These are phyloP conservation scores for Plagiodera versicolora DNA, from an alignment of 2,888 invertebrate genomes.

Conservation along the genomic window DNA sequence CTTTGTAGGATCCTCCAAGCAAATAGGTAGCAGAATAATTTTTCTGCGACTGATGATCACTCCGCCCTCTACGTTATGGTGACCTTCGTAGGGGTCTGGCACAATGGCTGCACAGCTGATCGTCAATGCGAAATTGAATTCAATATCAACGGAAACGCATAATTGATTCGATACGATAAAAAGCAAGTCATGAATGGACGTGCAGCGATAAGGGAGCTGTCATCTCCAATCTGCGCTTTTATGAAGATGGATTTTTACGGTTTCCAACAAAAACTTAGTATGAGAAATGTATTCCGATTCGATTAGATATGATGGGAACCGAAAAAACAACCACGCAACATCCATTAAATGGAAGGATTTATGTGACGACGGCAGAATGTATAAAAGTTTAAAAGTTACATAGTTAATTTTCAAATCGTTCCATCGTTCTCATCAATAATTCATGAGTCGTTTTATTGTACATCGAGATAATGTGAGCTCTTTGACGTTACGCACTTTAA, in stretches of 20 bases:
- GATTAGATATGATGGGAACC: constrained; percentile 9
- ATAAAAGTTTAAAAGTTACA: constrained; percentile 48
- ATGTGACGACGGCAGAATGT: constrained; percentile 46
- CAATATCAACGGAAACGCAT: too few relatives aligned
- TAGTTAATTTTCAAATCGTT: constrained; percentile 50
- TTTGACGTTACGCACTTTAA: constrained; percentile 12
- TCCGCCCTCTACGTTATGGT: too few relatives aligned
- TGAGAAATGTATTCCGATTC: neutral
- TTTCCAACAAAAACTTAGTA: neutral
- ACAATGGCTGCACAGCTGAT: too few relatives aligned
- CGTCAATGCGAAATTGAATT: too few relatives aligned
- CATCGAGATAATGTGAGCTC: constrained; percentile 12
- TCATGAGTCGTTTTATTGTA: constrained; percentile 41
- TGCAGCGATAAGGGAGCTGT: neutral
- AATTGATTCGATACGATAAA: too few relatives aligned
- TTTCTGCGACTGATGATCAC: too few relatives aligned
- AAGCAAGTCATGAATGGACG: too few relatives aligned
- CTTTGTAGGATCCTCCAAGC: too few relatives aligned
- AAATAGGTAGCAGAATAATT: too few relatives aligned
- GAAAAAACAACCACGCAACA: constrained; percentile 36
- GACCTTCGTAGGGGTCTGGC: too few relatives aligned
- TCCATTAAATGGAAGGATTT: constrained; percentile 47
- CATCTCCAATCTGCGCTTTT: neutral
- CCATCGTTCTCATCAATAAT: constrained; percentile 45
- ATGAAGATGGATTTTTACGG: neutral